phyloP scores from a whole-genome alignment of 2,113 vertebrate genomes.

The Thunnus thynnus region DNA sequence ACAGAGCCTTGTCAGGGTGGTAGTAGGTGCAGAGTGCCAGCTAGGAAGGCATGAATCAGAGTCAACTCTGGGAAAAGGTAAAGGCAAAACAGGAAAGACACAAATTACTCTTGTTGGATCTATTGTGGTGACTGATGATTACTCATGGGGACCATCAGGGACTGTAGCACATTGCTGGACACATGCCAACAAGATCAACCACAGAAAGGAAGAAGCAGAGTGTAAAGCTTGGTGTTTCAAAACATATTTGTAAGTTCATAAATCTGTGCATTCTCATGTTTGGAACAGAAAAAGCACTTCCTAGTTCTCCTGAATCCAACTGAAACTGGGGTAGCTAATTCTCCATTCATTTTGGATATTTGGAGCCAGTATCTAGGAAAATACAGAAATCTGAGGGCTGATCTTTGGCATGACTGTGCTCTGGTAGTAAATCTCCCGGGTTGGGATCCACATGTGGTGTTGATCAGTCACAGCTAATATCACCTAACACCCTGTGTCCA shows the following conservation, averaged over 20 bases:
- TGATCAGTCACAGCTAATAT: conserved; percentile 81
- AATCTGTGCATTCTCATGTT: background rate
- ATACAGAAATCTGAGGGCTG: conserved; percentile 38
- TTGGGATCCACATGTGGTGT: conserved; percentile 72
- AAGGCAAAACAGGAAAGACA: conserved; percentile 73
- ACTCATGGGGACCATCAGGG: conserved; percentile 52
- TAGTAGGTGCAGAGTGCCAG: conserved; percentile 43
- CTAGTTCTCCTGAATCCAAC: background rate
- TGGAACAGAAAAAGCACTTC: background rate
- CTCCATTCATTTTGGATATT: conserved; percentile 16
- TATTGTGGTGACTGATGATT: conserved; percentile 71
- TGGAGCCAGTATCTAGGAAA: conserved; percentile 10
- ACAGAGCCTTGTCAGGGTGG: conserved; percentile 41
- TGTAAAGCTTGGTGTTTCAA: conserved; percentile 6
- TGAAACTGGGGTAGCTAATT: background rate
- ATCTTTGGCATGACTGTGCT: conserved; percentile 51
- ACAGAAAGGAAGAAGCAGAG: conserved; percentile 18
- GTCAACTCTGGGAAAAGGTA: conserved; percentile 48
- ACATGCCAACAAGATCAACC: conserved; percentile 41
- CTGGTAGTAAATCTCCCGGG: conserved; percentile 58
- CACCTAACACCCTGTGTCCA: conserved; percentile 66
- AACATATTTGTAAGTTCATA: background rate
- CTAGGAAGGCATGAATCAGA: conserved; percentile 68
- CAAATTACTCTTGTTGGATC: conserved; percentile 62
- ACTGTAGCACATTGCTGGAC: conserved; percentile 50